Evolutionary conservation across 2,888 invertebrate genomes (phyloP).

Genomic region (Himalopsyche tibetana): DNA sequence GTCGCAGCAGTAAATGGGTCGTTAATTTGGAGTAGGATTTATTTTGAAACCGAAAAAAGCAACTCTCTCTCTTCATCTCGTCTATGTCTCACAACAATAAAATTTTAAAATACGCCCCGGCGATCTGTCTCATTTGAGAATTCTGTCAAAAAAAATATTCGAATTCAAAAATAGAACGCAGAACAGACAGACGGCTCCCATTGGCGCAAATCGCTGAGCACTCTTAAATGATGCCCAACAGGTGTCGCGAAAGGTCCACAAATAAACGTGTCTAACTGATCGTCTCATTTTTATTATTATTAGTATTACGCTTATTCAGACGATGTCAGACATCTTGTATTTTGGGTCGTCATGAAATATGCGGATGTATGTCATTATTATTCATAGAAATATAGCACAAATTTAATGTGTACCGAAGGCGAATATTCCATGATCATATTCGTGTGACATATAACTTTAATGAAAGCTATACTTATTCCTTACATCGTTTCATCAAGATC

Average conservation of each 20-base stretch:
- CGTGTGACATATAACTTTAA: too few species aligned
- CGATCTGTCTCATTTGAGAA: slow-evolving; percentile 51
- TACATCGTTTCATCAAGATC: too few species aligned
- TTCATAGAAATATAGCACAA: slow-evolving; percentile 5
- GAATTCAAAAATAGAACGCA: slow-evolving; percentile 57
- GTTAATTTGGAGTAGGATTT: slow-evolving; percentile 6
- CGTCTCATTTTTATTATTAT: slow-evolving; percentile 51
- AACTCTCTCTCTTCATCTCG: neutral
- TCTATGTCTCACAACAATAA: slow-evolving; percentile 27
- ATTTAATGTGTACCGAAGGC: neutral
- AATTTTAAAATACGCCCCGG: slow-evolving; percentile 41
- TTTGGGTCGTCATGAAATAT: slow-evolving; percentile 48
- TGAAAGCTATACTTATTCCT: too few species aligned
- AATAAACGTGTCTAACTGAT: slow-evolving; percentile 56
- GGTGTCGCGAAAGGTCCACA: slow-evolving; percentile 60
- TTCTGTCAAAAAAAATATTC: slow-evolving; percentile 60
- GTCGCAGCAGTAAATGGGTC: slow-evolving; percentile 13
- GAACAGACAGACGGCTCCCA: slow-evolving; percentile 52
- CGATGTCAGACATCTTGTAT: slow-evolving; percentile 17
- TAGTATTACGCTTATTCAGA: slow-evolving; percentile 55
- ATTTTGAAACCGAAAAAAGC: slow-evolving; percentile 9
- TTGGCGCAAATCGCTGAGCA: slow-evolving; percentile 53
- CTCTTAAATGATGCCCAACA: slow-evolving; percentile 64
- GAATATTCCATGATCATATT: too few species aligned
- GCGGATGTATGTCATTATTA: slow-evolving; percentile 48